These are phyloP conservation scores for Drosophila macrothrix DNA, from an alignment of 2,888 invertebrate genomes.

Conservation along the genomic window DNA sequence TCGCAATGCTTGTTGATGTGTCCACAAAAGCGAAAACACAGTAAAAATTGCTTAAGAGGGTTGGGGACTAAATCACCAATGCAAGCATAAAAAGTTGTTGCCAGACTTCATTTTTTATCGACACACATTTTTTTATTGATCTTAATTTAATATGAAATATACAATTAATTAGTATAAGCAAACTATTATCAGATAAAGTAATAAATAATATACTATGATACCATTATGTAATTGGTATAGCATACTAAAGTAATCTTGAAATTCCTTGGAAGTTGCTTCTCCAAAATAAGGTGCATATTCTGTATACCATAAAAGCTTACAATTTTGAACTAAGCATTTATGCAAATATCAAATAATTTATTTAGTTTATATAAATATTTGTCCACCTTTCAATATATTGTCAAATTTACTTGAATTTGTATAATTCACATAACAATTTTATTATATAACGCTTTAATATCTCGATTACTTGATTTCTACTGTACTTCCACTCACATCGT, in stretches of 20 bases:
- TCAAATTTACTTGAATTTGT: not conserved
- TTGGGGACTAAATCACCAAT: slow-evolving; percentile 9
- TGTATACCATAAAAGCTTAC: not conserved
- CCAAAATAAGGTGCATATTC: not conserved
- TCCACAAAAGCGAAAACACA: slow-evolving; percentile 49
- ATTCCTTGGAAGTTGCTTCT: not conserved
- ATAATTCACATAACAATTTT: not conserved
- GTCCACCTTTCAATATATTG: not conserved
- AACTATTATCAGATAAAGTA: not conserved
- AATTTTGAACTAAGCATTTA: not conserved
- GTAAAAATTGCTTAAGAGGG: slow-evolving; percentile 53
- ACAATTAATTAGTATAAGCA: not conserved
- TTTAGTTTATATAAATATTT: not conserved
- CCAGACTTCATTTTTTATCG: not conserved
- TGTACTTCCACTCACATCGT: slow-evolving; percentile 16
- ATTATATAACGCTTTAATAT: slow-evolving; percentile 1
- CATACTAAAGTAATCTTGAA: not conserved
- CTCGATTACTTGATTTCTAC: slow-evolving; percentile 23
- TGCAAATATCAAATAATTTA: not conserved
- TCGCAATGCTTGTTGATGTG: slow-evolving; percentile 55
- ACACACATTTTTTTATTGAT: not conserved
- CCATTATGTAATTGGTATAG: not conserved
- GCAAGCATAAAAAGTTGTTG: not conserved
- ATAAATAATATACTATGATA: not conserved
- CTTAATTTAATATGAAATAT: not conserved